Evolutionary conservation across 2,888 invertebrate genomes (phyloP).

Genomic region (Morpho achilles): DNA sequence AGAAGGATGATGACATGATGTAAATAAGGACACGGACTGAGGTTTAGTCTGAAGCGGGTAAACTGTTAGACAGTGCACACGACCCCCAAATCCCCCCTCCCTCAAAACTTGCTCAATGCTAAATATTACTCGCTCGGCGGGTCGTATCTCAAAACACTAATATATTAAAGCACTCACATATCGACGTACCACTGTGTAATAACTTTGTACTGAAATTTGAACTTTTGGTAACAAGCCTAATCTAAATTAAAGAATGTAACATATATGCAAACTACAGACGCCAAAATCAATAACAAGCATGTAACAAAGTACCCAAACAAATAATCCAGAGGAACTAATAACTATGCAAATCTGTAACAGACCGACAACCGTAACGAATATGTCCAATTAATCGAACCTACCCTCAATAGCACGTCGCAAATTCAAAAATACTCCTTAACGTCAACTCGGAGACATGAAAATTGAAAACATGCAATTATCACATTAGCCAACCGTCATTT

Average conservation of each 20-base stretch:
- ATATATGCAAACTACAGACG: neutral
- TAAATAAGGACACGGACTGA: no score
- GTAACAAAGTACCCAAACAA: slow-evolving; percentile 36
- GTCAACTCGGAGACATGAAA: neutral
- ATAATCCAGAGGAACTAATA: slow-evolving; percentile 42
- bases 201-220: neutral
- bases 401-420: slow-evolving; percentile 11
- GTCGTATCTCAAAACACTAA: no score
- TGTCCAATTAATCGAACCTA: slow-evolving; percentile 27
- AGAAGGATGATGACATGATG: neutral
- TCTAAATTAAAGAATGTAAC: neutral
- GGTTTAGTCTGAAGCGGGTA: no score
- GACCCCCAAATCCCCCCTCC: no score
- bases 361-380: slow-evolving; percentile 43
- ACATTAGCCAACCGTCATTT: slow-evolving; percentile 6
- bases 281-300: slow-evolving; percentile 19
- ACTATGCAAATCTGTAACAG: slow-evolving; percentile 65
- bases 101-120: no score
- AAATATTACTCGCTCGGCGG: no score
- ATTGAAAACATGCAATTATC: slow-evolving; percentile 1
- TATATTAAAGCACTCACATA: no score
- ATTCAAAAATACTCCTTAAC: slow-evolving; percentile 5
- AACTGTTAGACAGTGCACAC: no score
- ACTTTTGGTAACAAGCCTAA: neutral
- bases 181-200: no score